Evolutionary conservation across 2,113 vertebrate genomes (phyloP), one percentile per base, ranked within the genome.

Genomic region (Phodopus roborovskii): DNA sequence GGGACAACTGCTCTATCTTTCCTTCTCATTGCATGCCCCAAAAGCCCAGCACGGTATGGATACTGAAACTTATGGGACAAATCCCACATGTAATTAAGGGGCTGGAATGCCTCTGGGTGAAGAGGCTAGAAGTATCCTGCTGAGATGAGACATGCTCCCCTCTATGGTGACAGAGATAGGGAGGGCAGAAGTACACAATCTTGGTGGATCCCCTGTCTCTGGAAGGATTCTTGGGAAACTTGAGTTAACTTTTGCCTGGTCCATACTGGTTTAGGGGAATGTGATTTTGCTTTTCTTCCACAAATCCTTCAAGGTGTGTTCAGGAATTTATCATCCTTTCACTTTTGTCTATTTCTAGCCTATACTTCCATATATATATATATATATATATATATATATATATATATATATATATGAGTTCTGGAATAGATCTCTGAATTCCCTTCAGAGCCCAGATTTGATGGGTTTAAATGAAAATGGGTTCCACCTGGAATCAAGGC

Each of bases 391-490:
- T n/a, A n/a, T n/a, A n/a, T n/a, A n/a, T n/a, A n/a, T n/a, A n/a
- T n/a, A n/a, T n/a, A n/a, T n/a, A n/a, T n/a, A n/a, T n/a, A n/a
- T n/a, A n/a, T n/a, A n/a, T n/a, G n/a, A n/a, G 60, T 92, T 96
- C 91, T 97, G 96, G 89, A 96, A 93, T 78, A 94, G 78, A 93
- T 93, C 92, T 95, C 56, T 45, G 53, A 74, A 92, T 91, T 96
- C 87, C 90, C 92, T 86, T 92, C 56, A 36, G 96, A 93, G 96
- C 48, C 86, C 88, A n/a, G 66, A 93, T 92, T 91, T 79, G 90
- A 90, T 77, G 81, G 93, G 70, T 97, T 94, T 93, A 94, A 75
- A 70, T 79, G 93, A 95, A 96, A 98, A 98, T 97, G 83, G 36
- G 33, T 96, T 96, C 96, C 93, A 96, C 96, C 90, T 97, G 97